These are phyloP conservation scores for Nematolebias whitei DNA, from an alignment of 2,113 vertebrate species.

Conservation along the genomic window DNA sequence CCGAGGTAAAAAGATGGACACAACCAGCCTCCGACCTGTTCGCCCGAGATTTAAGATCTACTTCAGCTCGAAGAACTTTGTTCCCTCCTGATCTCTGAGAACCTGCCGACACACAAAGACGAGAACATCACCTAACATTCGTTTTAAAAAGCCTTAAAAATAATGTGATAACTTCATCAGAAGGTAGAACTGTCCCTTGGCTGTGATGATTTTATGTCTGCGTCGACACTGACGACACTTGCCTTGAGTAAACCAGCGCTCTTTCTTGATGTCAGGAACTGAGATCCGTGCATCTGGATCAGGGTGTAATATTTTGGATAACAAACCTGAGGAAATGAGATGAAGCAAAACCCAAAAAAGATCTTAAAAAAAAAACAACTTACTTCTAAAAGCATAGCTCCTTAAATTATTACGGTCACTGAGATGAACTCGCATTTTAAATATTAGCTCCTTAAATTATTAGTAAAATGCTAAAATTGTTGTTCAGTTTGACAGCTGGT, in stretches of 20 bases:
- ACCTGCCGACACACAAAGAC: slow-evolving; percentile 35
- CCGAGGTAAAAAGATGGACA: background rate
- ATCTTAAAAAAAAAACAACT: no score
- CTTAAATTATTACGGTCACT: no score
- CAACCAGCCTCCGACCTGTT: slow-evolving; percentile 47
- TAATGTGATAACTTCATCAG: no score
- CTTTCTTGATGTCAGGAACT: slow-evolving; percentile 89
- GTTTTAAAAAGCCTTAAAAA: no score
- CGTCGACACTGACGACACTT: slow-evolving; percentile 28
- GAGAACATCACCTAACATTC: no score
- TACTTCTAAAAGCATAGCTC: no score
- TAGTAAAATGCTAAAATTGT: no score
- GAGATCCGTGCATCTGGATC: slow-evolving; percentile 82
- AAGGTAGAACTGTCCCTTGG: background rate
- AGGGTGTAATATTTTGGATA: slow-evolving; percentile 89
- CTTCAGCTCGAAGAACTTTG: slow-evolving; percentile 50
- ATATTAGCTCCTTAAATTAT: no score
- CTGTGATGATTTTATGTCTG: no score
- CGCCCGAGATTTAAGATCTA: slow-evolving; percentile 21
- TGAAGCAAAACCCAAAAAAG: background rate
- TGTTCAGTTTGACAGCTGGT: no score
- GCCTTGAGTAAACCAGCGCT: slow-evolving; percentile 86
- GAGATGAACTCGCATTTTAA: no score
- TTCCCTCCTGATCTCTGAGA: slow-evolving; percentile 38
- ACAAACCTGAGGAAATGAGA: slow-evolving; percentile 79